Percentiles rank a stretch among this genome's conserved stretches.
These are phyloP conservation scores for Brachyhypopomus occidentalis DNA, from an alignment of 2,113 vertebrate species.

Conservation along the genomic window DNA sequence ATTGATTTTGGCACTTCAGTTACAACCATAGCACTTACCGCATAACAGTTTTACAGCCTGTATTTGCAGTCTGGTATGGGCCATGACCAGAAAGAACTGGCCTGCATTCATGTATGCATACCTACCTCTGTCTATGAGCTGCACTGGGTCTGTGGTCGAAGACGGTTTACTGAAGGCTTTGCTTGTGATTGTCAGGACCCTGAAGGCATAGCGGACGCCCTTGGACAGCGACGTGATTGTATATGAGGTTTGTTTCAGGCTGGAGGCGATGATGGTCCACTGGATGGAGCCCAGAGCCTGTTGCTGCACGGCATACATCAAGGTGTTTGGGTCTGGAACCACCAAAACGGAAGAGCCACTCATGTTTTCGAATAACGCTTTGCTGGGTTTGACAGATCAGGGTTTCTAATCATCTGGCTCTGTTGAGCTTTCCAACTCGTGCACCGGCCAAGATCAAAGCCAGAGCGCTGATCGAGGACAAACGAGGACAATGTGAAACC, in stretches of 20 bases:
- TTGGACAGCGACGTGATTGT: constrained; percentile 83
- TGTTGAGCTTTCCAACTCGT: not conserved
- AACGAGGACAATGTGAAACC: constrained; percentile 7
- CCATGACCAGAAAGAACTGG: not conserved
- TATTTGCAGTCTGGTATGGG: no score
- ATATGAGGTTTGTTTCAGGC: constrained; percentile 81
- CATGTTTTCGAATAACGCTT: constrained; percentile 21
- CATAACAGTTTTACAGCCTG: no score
- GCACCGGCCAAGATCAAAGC: not conserved
- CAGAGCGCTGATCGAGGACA: not conserved
- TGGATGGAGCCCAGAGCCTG: constrained; percentile 90
- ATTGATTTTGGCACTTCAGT: no score
- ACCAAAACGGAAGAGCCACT: constrained; percentile 10
- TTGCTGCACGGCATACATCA: constrained; percentile 93
- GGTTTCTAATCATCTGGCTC: not conserved
- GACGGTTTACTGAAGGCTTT: constrained; percentile 96
- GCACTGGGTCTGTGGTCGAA: constrained; percentile 77
- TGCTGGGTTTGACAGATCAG: not conserved
- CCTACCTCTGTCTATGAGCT: constrained; percentile 86
- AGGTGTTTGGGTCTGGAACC: constrained; percentile 78
- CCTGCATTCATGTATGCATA: not conserved
- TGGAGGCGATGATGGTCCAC: constrained; percentile 86
- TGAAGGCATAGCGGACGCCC: constrained; percentile 85
- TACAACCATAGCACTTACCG: no score
- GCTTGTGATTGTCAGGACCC: constrained; percentile 86